Evolutionary conservation across 1,140 invertebrate genomes (phyloP), one percentile per base, ranked within the genome.

Genomic region (Aphaenogaster floridana): DNA sequence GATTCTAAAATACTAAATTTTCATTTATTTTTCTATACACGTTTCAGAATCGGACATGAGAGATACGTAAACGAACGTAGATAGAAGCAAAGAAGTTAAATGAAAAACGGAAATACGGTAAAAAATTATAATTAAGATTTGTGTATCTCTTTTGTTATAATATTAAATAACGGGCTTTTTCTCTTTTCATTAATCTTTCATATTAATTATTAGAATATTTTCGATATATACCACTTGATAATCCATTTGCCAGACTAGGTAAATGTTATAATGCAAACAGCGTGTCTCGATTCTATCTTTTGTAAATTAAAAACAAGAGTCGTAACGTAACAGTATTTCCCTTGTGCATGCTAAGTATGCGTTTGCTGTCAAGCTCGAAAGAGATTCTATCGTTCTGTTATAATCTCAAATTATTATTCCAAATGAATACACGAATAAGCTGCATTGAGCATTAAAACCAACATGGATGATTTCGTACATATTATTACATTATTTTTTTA

Each of bases 291-390:
- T 15, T 34, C 7, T 52, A 15, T 72, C 34, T 34, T 52, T 36
- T 34, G 3, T n/a, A 36, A 74, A 74, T 54, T 52, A 36, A 74
- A 66, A 52, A n/a, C 21, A 71, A 71, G 3, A 28, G 3, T 57
- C 13, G 7, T 9, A 48, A 48, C 13, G 28, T 28, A n/a, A 61
- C 3, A 42, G 8, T 42, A 42, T 42, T 59, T 15, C n/a, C 7
- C 13, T 61, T 59, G 36, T 42, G 74, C 36, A 61, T 61, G 17
- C 71, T 54, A n/a, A 52, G 54, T 74, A 54, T 36, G 48, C 28
- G 5, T 1, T 7, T 48, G 21, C 15, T 50, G 3, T 74, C 17
- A 52, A 74, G 50, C 15, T 17, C 28, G 28, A 52, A 54, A 34
- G 15, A 52, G 9, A n/a, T 1, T 28, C 28, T 11, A 36, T 57